Percentiles rank a stretch among this genome's conserved stretches.
Evolutionary conservation across 2,113 vertebrate genomes (phyloP).

Genomic region (Nycticorax nycticorax): DNA sequence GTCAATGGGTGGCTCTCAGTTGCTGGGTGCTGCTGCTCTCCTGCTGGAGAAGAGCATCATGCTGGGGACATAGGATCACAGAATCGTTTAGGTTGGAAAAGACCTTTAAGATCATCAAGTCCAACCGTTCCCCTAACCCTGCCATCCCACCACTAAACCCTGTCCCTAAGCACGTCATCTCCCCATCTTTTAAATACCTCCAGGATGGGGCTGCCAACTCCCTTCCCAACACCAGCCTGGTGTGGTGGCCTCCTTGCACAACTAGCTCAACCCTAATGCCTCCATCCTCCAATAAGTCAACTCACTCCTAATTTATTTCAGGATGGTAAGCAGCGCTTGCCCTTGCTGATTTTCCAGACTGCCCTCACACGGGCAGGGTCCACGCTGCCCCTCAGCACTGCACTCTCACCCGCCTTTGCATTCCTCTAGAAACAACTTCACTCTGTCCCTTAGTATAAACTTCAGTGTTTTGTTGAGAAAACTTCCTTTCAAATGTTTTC

Average conservation of each 20-base stretch:
- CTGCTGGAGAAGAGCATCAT: not conserved
- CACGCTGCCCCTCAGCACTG: not conserved
- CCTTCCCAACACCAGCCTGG: not conserved
- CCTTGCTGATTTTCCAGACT: not conserved
- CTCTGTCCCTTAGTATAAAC: not conserved
- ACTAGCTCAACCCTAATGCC: not conserved
- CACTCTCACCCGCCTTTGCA: not conserved
- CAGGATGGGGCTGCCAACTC: rapidly evolving
- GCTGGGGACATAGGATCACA: not conserved
- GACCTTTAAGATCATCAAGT: no score
- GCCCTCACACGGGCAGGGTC: not conserved
- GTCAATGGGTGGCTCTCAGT: not conserved
- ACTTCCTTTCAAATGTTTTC: not conserved
- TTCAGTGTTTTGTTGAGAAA: not conserved
- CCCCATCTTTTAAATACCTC: no score
- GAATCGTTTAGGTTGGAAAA: no score
- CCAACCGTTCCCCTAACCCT: no score
- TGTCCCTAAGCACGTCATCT: no score
- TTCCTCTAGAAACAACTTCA: not conserved
- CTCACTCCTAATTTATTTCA: not conserved
- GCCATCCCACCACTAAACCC: no score
- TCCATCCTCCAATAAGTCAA: not conserved
- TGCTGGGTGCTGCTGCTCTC: not conserved
- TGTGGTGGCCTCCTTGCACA: not conserved
- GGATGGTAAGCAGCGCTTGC: not conserved